Percentiles rank a stretch among this genome's conserved stretches.
phyloP scores from a whole-genome alignment of 2,888 invertebrate species.

The Malthinus flaveolus region DNA sequence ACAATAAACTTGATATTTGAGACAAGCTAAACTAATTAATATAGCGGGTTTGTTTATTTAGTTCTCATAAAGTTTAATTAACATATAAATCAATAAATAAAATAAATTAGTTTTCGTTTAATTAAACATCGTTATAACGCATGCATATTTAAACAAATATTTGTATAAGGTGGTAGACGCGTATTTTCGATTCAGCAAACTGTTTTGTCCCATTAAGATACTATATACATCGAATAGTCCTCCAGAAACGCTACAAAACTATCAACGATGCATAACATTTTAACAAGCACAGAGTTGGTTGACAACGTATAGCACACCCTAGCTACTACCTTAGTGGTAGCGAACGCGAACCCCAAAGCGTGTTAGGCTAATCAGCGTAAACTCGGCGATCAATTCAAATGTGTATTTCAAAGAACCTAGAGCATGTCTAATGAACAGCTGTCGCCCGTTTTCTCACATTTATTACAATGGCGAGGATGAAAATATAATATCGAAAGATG shows the following conservation, averaged over 20 bases:
- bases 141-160: too few species aligned
- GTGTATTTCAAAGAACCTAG: constrained; percentile 44
- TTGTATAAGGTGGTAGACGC: background rate
- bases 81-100: too few species aligned
- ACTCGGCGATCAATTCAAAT: constrained; percentile 40
- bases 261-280: constrained; percentile 35
- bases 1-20: too few species aligned
- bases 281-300: constrained; percentile 36
- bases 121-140: too few species aligned
- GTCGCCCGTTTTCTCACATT: constrained; percentile 43
- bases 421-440: constrained; percentile 51
- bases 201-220: background rate
- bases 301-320: constrained; percentile 25
- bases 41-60: too few species aligned
- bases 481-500: constrained; percentile 6
- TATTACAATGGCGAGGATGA: constrained; percentile 18
- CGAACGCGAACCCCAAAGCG: constrained; percentile 42
- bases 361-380: constrained; percentile 50
- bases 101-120: too few species aligned
- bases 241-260: constrained; percentile 17
- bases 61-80: too few species aligned
- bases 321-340: constrained; percentile 20
- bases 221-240: background rate
- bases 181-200: background rate
- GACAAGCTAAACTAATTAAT: too few species aligned